phyloP scores from a whole-genome alignment of 2,797 vertebrate genomes.

The Enteromius mattozi region DNA sequence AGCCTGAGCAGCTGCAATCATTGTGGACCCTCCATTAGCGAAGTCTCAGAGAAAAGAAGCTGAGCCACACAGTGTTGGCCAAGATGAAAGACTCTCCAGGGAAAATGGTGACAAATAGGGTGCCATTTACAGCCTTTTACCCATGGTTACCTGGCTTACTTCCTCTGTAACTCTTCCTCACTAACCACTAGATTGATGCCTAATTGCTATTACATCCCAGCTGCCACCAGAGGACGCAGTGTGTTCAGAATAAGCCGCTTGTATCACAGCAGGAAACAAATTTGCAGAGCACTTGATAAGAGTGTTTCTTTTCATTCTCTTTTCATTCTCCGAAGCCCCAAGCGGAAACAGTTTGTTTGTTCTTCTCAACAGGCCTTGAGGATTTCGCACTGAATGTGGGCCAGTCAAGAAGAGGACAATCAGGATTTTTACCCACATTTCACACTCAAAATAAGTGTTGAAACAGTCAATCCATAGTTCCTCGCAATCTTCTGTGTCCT shows the following conservation, averaged over 20 bases:
- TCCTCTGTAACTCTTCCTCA: slow-evolving; percentile 68
- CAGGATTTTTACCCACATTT: slow-evolving; percentile 58
- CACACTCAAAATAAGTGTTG: slow-evolving; percentile 46
- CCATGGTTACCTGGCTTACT: slow-evolving; percentile 63
- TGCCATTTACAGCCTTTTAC: slow-evolving; percentile 77
- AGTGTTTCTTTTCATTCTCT: slow-evolving; percentile 63
- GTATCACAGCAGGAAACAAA: slow-evolving; percentile 65
- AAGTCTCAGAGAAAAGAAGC: slow-evolving; percentile 72
- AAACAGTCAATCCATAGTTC: slow-evolving; percentile 35
- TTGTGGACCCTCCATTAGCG: slow-evolving; percentile 74
- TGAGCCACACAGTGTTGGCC: slow-evolving; percentile 69
- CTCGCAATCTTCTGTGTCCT: slow-evolving; percentile 29
- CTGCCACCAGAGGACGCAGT: slow-evolving; percentile 79
- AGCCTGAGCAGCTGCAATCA: slow-evolving; percentile 71
- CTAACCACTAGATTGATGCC: slow-evolving; percentile 50
- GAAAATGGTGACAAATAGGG: slow-evolving; percentile 80
- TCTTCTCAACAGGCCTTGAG: slow-evolving; percentile 65
- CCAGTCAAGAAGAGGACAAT: slow-evolving; percentile 70
- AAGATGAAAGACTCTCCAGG: slow-evolving; percentile 80
- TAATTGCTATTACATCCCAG: slow-evolving; percentile 53
- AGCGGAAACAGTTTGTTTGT: slow-evolving; percentile 63
- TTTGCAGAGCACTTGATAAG: slow-evolving; percentile 69
- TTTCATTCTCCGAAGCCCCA: slow-evolving; percentile 62
- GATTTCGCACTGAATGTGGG: slow-evolving; percentile 61
- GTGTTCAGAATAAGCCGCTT: slow-evolving; percentile 63